Base-by-base conservation (phyloP, 1,140 invertebrate species). In the Tribolium madens region DNA sequence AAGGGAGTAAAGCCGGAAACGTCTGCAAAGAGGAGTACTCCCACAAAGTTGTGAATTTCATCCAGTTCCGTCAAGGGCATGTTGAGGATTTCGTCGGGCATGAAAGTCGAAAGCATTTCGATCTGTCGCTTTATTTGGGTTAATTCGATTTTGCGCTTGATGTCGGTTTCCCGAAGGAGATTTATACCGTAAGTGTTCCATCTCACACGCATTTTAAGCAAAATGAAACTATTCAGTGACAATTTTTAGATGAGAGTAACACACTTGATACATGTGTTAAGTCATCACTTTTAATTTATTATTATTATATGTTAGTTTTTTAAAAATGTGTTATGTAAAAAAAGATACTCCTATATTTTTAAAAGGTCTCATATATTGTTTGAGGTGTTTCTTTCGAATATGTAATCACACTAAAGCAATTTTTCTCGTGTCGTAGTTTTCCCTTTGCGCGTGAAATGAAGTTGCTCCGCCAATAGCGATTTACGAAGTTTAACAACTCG, bases 1-100 rank as follows among this genome's bases (percentile, higher is more conserved):
- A 91, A 84, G 1, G 90, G 88, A 0, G 90, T 91, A 75, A 91
- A 91, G 15, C 90, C 90, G 21, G 90, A 90, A 12, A 92, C 85
- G 78, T 91, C 90, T 3, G 88, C 88, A 75, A 90, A 87, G 86
- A 91, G 87, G 2, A 91, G 81, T 0, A 89, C 89, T 14, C 69
- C 75, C 9, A 76, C 33, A 12, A 47, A 60, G n/a, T 57, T 31
- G 47, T 68, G 46, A 4, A 73, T 14, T 1, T 73, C 42, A 3
- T 64, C 13, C 9, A 71, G 26, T 42, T 71, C 15, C 12, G 3
- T 68, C 31, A 69, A 14, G 13, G 73, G 57, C 57, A 75, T 52
- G 17, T 76, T 79, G 14, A 79, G 42, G 21, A 79, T 76, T 42
- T 60, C 26, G 31, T 79, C 77, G 12, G 77, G 77, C 57, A 79